Evolutionary conservation across 1,140 invertebrate genomes (phyloP), one percentile per base, ranked within the genome.

Genomic region (Solenopsis fugax): DNA sequence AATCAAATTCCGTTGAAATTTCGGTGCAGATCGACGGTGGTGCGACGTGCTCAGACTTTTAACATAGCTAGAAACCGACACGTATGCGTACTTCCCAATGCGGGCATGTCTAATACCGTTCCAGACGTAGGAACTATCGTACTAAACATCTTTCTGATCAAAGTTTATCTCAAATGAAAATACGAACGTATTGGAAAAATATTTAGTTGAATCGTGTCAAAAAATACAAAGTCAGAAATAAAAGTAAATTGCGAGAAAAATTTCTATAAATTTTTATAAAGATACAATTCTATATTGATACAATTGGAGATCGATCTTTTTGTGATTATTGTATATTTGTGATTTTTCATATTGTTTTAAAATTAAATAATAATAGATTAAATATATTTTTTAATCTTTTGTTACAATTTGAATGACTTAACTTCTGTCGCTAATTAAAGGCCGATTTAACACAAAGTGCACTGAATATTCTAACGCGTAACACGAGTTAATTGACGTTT

Each of bases 1-100:
- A 92, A 92, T 91, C 71, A 67, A 91, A 91, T 92, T 92, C n/a
- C 60, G 60, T 52, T 56, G 76, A 91, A 91, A 91, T 91, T 91
- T 88, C 77, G 78, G 62, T 54, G 76, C 50, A 76, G 86, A 78
- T 87, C 80, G 82, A 84, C 77, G 62, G 54, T 48, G 73, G 80
- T 21, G 62, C 82, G 73, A 91, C 90, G 90, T 90, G 87, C 69
- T 48, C 67, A 41, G 73, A 91, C 60, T 91, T 54, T 34, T 62
- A 58, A 84, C 67, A 29, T 29, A 24, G 75, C 24, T 18, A 58
- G 52, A 64, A 76, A 37, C 21, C 37, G 24, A 77, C 56, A 58
- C 48, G 24, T 65, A 86, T 56, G 50, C 12, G 21, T 52, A 58
- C 54, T 67, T 58, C 45, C 12, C 41, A 71, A n/a, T 50, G 72